A percentile compares a stretch with the other conserved stretches of the same genome.
Evolutionary conservation across 2,888 invertebrate genomes (phyloP).

Genomic region (Drosophila lacicola): DNA sequence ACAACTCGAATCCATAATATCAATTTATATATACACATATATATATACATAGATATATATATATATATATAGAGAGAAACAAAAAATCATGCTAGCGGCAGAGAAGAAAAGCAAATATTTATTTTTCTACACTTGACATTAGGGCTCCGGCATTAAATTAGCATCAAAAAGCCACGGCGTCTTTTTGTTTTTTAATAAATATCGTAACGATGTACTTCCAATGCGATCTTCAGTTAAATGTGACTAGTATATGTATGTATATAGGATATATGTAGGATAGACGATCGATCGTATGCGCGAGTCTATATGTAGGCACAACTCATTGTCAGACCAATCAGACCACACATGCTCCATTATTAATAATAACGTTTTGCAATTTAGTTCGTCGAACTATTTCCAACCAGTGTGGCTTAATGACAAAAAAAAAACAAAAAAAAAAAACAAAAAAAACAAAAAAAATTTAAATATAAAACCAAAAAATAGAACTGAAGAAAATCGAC

Average conservation of each 20-base stretch:
- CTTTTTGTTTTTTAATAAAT: constrained; percentile 13
- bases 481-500: neutral
- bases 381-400: constrained; percentile 6
- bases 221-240: constrained; percentile 22
- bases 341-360: neutral
- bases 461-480: neutral
- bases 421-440: neutral
- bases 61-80: neutral
- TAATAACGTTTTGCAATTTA: too few relatives aligned
- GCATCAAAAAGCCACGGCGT: constrained; percentile 27
- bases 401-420: constrained; percentile 42
- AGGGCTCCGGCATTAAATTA: constrained; percentile 14
- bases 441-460: neutral
- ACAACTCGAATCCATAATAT: constrained; percentile 19
- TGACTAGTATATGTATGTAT: neutral
- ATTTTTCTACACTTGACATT: constrained; percentile 42
- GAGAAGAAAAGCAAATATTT: constrained; percentile 14
- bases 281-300: too few relatives aligned
- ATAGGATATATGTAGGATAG: neutral
- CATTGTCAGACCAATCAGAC: constrained; percentile 34
- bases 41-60: neutral
- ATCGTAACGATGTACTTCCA: constrained; percentile 30
- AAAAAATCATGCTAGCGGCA: neutral
- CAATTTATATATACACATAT: constrained; percentile 1
- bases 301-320: constrained; percentile 3